phyloP scores from a whole-genome alignment of 2,797 vertebrate species.

The Xenentodon cancila region DNA sequence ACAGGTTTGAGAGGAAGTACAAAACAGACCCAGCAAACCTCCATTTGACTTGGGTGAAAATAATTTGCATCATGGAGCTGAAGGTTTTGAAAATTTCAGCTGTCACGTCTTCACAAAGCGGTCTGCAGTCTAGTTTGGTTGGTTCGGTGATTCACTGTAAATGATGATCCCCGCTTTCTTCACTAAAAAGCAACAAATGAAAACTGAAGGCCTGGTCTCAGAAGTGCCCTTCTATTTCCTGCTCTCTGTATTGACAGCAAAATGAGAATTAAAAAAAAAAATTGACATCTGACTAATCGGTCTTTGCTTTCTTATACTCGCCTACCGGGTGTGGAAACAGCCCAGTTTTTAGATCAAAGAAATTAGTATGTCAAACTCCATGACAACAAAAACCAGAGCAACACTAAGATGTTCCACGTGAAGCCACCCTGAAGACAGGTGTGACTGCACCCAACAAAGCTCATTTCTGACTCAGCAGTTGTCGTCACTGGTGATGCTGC shows the following conservation, averaged over 20 bases:
- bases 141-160: neutral
- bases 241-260: too few species aligned
- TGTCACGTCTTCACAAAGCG: neutral
- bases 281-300: too few species aligned
- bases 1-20: neutral
- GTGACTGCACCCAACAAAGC: conserved; percentile 14
- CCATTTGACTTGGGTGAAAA: neutral
- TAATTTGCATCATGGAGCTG: neutral
- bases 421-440: conserved; percentile 23
- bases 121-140: neutral
- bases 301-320: too few species aligned
- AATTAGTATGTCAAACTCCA: too few species aligned
- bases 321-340: too few species aligned
- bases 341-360: too few species aligned
- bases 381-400: too few species aligned
- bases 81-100: conserved; percentile 3
- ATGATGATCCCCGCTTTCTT: too few species aligned
- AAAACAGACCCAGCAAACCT: neutral
- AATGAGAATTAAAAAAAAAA: too few species aligned
- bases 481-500: conserved; percentile 13
- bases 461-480: conserved; percentile 47
- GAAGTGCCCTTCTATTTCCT: too few species aligned
- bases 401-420: neutral
- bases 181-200: too few species aligned
- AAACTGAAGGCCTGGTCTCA: too few species aligned